A percentile compares a stretch with the other conserved stretches of the same genome.
phyloP scores from a whole-genome alignment of 35 echinoderm and acorn worm species.

The Antedon bifida region DNA sequence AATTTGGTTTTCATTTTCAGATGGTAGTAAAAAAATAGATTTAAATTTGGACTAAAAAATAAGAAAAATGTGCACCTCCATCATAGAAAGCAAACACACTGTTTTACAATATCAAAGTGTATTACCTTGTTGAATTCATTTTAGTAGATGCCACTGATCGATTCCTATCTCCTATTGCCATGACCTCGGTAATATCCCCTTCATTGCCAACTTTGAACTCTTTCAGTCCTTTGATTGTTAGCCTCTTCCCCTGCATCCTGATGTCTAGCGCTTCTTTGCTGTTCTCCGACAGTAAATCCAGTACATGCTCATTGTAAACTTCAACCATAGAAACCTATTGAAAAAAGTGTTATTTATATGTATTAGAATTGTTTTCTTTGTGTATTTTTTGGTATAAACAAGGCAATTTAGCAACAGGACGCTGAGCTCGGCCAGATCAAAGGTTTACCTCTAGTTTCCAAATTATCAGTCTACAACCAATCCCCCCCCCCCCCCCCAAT shows the following conservation, averaged over 20 bases:
- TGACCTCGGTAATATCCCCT: conserved; percentile 61
- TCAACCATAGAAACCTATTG: conserved; percentile 77
- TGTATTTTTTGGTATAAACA: background rate
- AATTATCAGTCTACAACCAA: too few species aligned
- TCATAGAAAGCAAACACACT: background rate
- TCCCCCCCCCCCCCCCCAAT: too few species aligned
- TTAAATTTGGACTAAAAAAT: too few species aligned
- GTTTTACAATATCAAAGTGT: background rate
- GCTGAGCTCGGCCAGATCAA: too few species aligned
- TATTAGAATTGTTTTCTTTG: background rate
- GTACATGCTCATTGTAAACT: conserved; percentile 84
- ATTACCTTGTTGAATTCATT: conserved; percentile 90
- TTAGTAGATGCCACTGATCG: conserved; percentile 77
- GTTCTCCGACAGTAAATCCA: conserved; percentile 45
- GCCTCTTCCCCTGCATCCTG: conserved; percentile 85
- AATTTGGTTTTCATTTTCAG: too few species aligned
- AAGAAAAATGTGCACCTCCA: too few species aligned
- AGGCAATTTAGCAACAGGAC: too few species aligned
- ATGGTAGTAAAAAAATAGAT: too few species aligned
- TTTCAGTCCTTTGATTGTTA: conserved; percentile 55
- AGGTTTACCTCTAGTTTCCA: too few species aligned
- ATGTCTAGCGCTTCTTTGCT: conserved; percentile 52
- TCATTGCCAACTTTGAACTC: conserved; percentile 38
- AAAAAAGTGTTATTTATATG: background rate
- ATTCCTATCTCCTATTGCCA: conserved; percentile 79